These are phyloP conservation scores for Montifringilla adamsi DNA, from an alignment of 2,113 vertebrate species.

Conservation along the genomic window DNA sequence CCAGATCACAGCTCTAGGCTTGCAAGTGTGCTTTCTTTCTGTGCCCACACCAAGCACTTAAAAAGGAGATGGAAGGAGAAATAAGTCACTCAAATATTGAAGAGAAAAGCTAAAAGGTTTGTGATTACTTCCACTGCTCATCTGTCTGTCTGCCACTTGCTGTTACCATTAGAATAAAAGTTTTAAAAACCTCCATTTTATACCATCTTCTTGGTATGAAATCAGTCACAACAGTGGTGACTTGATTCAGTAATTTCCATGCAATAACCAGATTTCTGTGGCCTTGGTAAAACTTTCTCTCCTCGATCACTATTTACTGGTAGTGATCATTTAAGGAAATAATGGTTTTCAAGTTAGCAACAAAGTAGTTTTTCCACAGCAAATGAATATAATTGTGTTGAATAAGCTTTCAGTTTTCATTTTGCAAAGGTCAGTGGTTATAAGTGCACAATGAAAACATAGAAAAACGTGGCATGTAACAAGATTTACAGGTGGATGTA, in stretches of 20 bases:
- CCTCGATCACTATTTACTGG: background rate
- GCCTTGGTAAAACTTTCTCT: background rate
- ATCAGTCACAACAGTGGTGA: background rate
- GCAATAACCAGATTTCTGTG: background rate
- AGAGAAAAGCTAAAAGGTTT: background rate
- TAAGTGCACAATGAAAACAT: background rate
- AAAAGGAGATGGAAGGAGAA: background rate
- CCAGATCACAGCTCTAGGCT: background rate
- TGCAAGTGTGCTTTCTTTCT: background rate
- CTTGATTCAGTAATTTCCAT: background rate
- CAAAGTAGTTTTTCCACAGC: background rate
- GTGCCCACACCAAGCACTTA: background rate
- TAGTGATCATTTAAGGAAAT: background rate
- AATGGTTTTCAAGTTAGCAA: background rate
- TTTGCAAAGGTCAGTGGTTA: background rate
- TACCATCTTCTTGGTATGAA: background rate
- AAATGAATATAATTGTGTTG: background rate
- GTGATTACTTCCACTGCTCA: background rate
- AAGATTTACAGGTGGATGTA: background rate
- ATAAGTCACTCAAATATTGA: background rate
- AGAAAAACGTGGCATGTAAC: background rate
- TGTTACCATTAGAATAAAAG: background rate
- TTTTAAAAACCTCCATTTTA: background rate
- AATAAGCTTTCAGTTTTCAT: background rate
- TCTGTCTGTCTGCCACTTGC: background rate